These are phyloP conservation scores for Erpetoichthys calabaricus DNA, from an alignment of 2,797 vertebrate genomes.

Conservation along the genomic window DNA sequence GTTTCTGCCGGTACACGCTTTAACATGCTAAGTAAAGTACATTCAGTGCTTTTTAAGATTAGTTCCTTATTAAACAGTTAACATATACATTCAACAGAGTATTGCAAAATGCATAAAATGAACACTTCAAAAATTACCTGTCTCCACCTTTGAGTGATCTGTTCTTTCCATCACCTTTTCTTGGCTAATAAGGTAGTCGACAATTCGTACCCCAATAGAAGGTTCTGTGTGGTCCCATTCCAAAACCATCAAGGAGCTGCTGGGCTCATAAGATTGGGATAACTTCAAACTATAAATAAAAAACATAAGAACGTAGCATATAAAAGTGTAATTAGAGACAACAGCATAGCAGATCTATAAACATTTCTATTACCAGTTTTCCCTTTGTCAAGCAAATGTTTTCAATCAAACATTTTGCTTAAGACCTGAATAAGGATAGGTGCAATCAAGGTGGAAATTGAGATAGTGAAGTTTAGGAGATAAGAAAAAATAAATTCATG, in stretches of 20 bases:
- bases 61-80: too few species aligned
- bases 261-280: conserved; percentile 82
- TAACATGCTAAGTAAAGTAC: too few species aligned
- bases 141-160: conserved; percentile 94
- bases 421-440: too few species aligned
- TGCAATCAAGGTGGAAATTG: too few species aligned
- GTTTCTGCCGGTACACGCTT: too few species aligned
- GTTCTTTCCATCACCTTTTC: conserved; percentile 89
- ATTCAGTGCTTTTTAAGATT: too few species aligned
- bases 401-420: too few species aligned
- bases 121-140: conserved; percentile 50
- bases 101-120: not conserved
- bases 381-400: too few species aligned
- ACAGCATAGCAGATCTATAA: too few species aligned
- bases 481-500: too few species aligned
- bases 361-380: too few species aligned
- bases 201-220: conserved; percentile 81
- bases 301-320: not conserved
- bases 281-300: conserved; percentile 59
- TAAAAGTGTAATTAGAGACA: not conserved
- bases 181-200: conserved; percentile 91
- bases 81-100: not conserved
- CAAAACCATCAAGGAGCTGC: conserved; percentile 87
- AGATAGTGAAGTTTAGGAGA: too few species aligned
- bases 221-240: conserved; percentile 91